A percentile compares a stretch with the other conserved stretches of the same genome.
Evolutionary conservation across 2,797 vertebrate genomes (phyloP).

Genomic region (Pseudochirops corinnae): DNA sequence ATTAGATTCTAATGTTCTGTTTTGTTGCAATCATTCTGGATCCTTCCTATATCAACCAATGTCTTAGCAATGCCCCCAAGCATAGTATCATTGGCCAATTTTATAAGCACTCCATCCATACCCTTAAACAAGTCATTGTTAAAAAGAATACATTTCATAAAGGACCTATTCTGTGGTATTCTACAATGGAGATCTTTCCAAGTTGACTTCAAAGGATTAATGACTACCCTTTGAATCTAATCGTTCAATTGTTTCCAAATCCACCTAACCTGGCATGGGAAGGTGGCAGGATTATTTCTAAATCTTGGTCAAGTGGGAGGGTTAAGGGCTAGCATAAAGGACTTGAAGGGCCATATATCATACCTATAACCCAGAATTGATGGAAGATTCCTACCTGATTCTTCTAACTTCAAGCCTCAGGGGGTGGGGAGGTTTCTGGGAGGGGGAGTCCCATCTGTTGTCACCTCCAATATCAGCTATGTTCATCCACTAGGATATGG

Average conservation of each 20-base stretch:
- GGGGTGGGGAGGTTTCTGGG: background rate
- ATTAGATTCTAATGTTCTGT: background rate
- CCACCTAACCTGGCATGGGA: background rate
- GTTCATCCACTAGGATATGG: background rate
- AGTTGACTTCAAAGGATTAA: background rate
- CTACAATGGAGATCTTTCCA: background rate
- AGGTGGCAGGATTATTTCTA: background rate
- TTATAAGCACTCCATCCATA: background rate
- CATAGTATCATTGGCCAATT: background rate
- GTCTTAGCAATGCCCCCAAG: background rate
- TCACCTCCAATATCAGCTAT: background rate
- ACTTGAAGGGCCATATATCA: background rate
- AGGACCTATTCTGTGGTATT: background rate
- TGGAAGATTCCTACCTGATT: background rate
- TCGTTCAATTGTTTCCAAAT: background rate
- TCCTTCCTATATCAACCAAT: background rate
- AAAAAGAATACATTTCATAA: background rate
- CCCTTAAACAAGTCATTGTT: background rate
- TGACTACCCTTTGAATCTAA: background rate
- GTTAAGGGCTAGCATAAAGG: background rate
- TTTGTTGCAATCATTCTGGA: background rate
- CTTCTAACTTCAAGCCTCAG: background rate
- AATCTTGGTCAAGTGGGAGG: background rate
- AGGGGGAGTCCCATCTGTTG: background rate
- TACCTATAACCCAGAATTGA: background rate